phyloP scores from a whole-genome alignment of 1,140 invertebrate species.

The Bilobella aurantiaca region DNA sequence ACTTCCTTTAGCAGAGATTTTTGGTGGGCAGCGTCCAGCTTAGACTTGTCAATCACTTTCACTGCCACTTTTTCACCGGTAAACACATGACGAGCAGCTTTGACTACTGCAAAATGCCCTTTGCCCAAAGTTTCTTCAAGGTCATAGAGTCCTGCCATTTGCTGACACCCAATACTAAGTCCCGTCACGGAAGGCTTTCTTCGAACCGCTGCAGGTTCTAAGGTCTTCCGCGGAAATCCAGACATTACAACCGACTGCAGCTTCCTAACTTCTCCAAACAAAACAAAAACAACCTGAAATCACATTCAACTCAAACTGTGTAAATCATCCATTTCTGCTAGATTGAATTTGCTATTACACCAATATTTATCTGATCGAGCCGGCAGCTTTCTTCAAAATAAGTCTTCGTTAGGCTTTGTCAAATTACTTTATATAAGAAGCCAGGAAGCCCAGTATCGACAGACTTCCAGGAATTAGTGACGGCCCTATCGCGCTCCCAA shows the following conservation, averaged over 20 bases:
- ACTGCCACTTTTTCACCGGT: conserved; percentile 70
- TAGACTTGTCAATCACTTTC: conserved; percentile 91
- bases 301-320: too few relatives aligned
- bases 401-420: too few relatives aligned
- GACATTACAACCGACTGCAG: background rate
- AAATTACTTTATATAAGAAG: too few relatives aligned
- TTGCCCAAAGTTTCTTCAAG: conserved; percentile 85
- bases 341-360: too few relatives aligned
- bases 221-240: background rate
- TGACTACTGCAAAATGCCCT: conserved; percentile 98
- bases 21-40: conserved; percentile 90
- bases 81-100: conserved; percentile 95
- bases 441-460: too few relatives aligned
- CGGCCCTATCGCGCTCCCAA: too few relatives aligned
- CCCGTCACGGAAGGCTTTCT: background rate
- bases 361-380: too few relatives aligned
- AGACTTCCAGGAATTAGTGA: too few relatives aligned
- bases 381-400: too few relatives aligned
- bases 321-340: too few relatives aligned
- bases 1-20: conserved; percentile 96
- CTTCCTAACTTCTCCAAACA: too few relatives aligned
- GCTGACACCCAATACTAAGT: background rate
- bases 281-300: too few relatives aligned
- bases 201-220: background rate
- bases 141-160: conserved; percentile 94